Base-by-base conservation (phyloP, 2,797 vertebrate species). In the Galago senegalensis region DNA sequence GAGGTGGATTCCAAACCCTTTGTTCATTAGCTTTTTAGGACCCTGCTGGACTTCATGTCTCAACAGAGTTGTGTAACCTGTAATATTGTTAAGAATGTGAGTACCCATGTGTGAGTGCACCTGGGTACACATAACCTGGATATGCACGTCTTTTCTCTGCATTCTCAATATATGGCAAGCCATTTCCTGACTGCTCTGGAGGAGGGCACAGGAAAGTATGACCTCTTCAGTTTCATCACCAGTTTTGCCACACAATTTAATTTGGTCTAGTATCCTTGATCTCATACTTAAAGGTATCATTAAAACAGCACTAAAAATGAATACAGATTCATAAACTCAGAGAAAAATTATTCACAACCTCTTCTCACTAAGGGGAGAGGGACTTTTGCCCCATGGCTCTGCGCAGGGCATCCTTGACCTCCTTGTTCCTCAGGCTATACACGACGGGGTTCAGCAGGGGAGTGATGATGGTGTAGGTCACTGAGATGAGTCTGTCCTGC, bases 361-460 rank as follows among this genome's bases (percentile, higher is more conserved):
- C 0, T 43, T 4, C 18, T 69, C 7, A 76, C 34, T 93, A 69
- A 40, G 63, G 4, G 10, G 91, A 86, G 23, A 79, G 37, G 6
- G 18, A 4, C 14, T 77, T 97, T 53, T 0, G 1, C 20, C 93
- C 76, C 7, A 89, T 0, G 1, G 56, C 84, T 75, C 94, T 91
- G 25, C 2, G 1, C 40, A 97, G 25, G 65, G 97, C 94, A 18
- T 94, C 95, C 49, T 75, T 97, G 86, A 97, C 94, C 2, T 97
- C 93, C n/a, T 95, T 97, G n/a, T 97, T 97, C n/a, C 95, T 87
- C 84, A 97, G 87, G 61, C 87, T 98, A 29, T 97, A 97, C 14
- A 97, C 80, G 0, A 97, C 18, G 2, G 93, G 96, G 27, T 96
- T 98, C 43, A 97, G 76, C 34, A 98, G 49, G 46, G 96, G 96